Evolutionary conservation across 1,140 invertebrate genomes (phyloP).

Genomic region (Philaenus spumarius): DNA sequence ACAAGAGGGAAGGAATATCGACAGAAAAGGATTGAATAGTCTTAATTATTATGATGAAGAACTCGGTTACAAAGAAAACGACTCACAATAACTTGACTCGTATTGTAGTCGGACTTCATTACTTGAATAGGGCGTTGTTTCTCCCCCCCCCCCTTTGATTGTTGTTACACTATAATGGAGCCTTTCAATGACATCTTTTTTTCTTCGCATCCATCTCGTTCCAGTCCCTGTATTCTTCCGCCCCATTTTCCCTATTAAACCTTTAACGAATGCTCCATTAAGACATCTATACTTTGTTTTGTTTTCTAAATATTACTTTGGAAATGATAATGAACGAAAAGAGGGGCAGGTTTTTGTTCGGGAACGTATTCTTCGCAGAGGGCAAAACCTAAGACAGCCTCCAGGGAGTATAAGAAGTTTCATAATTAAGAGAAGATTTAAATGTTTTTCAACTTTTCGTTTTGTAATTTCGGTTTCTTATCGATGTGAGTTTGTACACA

Average conservation of each 20-base stretch:
- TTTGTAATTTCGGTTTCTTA: too few relatives aligned
- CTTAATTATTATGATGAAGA: constrained; percentile 15
- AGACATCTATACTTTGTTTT: constrained; percentile 10
- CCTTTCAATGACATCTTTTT: constrained; percentile 13
- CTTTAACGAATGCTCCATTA: constrained; percentile 15
- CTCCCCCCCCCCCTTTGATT: constrained; percentile 7
- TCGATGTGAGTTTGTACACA: too few relatives aligned
- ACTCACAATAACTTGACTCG: constrained; percentile 7
- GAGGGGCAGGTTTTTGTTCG: background rate
- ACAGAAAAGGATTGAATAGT: constrained; percentile 7
- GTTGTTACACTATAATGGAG: constrained; percentile 14
- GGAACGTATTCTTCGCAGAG: too few relatives aligned
- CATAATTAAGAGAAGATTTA: too few relatives aligned
- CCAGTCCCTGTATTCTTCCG: constrained; percentile 4
- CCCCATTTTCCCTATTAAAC: constrained; percentile 15
- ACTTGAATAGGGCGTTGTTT: constrained; percentile 11
- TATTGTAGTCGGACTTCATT: constrained; percentile 2
- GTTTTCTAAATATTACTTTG: too few relatives aligned
- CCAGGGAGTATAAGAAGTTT: too few relatives aligned
- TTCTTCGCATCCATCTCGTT: background rate
- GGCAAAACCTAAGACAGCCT: too few relatives aligned
- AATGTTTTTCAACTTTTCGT: too few relatives aligned
- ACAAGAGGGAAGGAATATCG: background rate
- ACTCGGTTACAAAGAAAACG: background rate
- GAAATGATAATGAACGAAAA: background rate